Evolutionary conservation across 2,113 vertebrate genomes (phyloP).

Genomic region (Hemiprocne comata): DNA sequence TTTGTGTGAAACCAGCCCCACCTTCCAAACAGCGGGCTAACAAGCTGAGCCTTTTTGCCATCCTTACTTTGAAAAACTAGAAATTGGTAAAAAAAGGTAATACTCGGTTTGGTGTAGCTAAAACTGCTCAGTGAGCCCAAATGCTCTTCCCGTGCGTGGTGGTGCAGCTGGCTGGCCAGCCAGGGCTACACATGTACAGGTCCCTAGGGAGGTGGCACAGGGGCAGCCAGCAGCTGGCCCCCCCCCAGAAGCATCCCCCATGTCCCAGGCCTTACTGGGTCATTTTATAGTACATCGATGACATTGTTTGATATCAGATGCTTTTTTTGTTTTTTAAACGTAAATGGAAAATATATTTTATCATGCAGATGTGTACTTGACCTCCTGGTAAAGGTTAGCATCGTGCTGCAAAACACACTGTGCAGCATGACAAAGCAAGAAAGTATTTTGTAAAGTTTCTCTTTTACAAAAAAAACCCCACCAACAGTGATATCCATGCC

Average conservation of each 20-base stretch:
- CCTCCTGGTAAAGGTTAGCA: neutral
- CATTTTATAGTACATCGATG: neutral
- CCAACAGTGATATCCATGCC: neutral
- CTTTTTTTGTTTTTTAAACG: neutral
- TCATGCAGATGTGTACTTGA: neutral
- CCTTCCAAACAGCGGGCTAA: neutral
- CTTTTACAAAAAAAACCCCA: neutral
- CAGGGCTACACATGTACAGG: neutral
- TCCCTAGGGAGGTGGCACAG: neutral
- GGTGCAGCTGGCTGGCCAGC: neutral
- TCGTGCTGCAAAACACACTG: neutral
- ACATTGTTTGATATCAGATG: neutral
- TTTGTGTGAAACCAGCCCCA: neutral
- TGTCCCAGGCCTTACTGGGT: neutral
- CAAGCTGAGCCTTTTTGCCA: accelerated
- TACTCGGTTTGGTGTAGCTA: neutral
- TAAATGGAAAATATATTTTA: neutral
- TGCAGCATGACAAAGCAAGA: neutral
- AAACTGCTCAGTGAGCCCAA: neutral
- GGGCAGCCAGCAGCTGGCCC: accelerated
- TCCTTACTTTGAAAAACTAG: neutral
- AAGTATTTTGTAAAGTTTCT: neutral
- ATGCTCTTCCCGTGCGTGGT: accelerated
- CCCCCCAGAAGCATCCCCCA: too few species aligned
- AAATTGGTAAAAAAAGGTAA: neutral